phyloP scores from a whole-genome alignment of 2,888 invertebrate species.

The Lasius fuliginosus region DNA sequence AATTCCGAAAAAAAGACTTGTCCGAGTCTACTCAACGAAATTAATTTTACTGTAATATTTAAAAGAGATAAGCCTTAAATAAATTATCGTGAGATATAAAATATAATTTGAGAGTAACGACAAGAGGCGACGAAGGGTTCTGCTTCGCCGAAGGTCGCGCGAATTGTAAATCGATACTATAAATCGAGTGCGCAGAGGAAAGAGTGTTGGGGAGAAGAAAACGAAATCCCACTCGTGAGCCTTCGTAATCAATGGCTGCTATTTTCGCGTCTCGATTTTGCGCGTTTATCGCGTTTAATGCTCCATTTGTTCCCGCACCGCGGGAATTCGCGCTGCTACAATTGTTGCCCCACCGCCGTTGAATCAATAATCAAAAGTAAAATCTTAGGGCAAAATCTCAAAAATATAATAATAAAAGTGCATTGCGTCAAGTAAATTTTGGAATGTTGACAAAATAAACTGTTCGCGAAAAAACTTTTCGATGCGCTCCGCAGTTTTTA shows the following conservation, averaged over 20 bases:
- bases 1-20: not conserved
- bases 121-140: constrained; percentile 42
- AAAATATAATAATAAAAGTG: too few relatives aligned
- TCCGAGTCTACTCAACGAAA: not conserved
- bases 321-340: constrained; percentile 57
- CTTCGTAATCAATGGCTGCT: constrained; percentile 76
- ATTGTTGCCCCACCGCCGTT: not conserved
- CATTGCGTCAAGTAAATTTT: not conserved
- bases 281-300: constrained; percentile 78
- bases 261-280: constrained; percentile 70
- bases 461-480: not conserved
- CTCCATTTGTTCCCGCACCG: constrained; percentile 78
- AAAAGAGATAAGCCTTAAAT: not conserved
- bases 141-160: constrained; percentile 63
- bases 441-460: not conserved
- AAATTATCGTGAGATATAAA: not conserved
- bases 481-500: not conserved
- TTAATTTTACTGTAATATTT: not conserved
- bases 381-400: too few relatives aligned
- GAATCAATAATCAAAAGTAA: not conserved
- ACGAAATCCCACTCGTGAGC: constrained; percentile 67
- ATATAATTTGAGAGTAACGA: not conserved
- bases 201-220: constrained; percentile 33
- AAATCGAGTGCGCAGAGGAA: constrained; percentile 54
- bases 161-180: constrained; percentile 73